Conservation (phyloP, 2,113 vertebrate genomes). For the Sphyrna mokarran region DNA sequence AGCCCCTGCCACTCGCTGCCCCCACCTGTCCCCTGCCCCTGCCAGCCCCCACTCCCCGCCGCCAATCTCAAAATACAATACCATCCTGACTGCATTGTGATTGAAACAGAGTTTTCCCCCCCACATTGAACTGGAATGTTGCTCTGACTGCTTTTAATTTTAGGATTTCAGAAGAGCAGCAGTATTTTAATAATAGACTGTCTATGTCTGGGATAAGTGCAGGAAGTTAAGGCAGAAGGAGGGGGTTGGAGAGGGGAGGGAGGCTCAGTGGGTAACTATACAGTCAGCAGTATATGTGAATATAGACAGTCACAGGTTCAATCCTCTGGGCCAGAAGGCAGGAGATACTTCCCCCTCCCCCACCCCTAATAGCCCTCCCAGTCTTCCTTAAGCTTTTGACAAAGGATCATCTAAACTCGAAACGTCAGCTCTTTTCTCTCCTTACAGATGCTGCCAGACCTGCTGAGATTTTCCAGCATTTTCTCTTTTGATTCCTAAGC, state of each 20-base stretch:
- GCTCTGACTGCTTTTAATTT: background rate
- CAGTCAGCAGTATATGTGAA: background rate
- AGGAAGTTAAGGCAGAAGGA: background rate
- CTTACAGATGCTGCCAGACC: too few species aligned
- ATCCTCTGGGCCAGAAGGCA: background rate
- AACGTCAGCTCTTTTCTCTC: too few species aligned
- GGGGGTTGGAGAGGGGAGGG: too few species aligned
- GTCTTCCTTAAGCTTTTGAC: background rate
- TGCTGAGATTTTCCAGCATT: too few species aligned
- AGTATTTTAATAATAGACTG: background rate
- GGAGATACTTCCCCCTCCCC: background rate
- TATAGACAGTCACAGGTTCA: background rate
- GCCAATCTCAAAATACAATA: background rate
- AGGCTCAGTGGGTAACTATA: background rate
- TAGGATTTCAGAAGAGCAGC: background rate
- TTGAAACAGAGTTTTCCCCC: too few species aligned
- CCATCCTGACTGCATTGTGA: too few species aligned
- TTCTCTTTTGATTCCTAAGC: background rate
- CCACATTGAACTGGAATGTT: background rate
- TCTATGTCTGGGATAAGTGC: background rate
- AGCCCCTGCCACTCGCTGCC: too few species aligned
- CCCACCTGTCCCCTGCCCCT: too few species aligned
- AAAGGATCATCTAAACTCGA: too few species aligned
- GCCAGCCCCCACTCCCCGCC: too few species aligned
- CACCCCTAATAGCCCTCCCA: too few species aligned